A percentile compares a stretch with the other conserved stretches of the same genome.
These are phyloP conservation scores for Leucopternis melanops DNA, from an alignment of 2,113 vertebrate genomes.

Conservation along the genomic window DNA sequence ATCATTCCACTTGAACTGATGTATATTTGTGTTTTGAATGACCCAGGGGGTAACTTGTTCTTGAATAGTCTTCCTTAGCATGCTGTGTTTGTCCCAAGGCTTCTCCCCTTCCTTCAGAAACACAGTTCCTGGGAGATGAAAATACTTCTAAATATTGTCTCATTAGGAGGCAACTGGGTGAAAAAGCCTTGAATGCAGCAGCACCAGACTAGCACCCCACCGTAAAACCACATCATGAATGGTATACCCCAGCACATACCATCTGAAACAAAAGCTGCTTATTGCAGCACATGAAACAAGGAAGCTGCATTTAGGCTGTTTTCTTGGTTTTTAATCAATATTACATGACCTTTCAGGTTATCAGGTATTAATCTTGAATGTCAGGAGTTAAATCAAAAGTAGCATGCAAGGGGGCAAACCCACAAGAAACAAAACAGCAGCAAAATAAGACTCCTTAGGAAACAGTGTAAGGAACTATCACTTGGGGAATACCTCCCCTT, in stretches of 20 bases:
- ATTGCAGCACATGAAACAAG: background rate
- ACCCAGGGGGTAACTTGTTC: background rate
- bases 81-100: background rate
- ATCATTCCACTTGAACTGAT: background rate
- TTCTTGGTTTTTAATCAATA: background rate
- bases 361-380: background rate
- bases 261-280: background rate
- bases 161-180: background rate
- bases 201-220: background rate
- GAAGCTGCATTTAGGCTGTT: background rate
- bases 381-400: background rate
- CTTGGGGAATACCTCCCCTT: background rate
- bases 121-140: background rate
- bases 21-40: background rate
- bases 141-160: background rate
- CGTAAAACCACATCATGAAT: accelerated
- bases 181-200: background rate
- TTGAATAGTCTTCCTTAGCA: background rate
- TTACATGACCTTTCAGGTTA: background rate
- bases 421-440: background rate
- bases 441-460: background rate
- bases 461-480: background rate
- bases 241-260: background rate
- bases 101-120: background rate
- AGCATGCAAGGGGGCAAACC: background rate